These are phyloP conservation scores for Apamea anceps DNA, from an alignment of 2,888 invertebrate species.

Conservation along the genomic window DNA sequence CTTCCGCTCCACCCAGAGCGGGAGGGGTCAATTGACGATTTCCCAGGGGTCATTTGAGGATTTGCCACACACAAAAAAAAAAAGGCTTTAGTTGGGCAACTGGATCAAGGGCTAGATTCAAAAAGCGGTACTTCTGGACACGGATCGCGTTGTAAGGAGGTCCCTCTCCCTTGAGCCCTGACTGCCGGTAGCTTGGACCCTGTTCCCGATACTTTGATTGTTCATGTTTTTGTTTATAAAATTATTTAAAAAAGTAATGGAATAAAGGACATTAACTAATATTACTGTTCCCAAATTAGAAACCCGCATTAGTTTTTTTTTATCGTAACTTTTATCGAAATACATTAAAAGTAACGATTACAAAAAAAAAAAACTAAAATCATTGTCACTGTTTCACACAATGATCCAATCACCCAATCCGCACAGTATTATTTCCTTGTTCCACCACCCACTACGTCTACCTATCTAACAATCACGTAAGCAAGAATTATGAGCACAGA, in stretches of 20 bases:
- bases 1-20: no score
- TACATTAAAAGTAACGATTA: neutral
- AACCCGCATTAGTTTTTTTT: no score
- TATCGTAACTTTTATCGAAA: no score
- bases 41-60: no score
- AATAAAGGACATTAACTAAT: neutral
- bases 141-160: neutral
- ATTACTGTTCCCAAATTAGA: neutral
- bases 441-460: conserved; percentile 23
- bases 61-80: no score
- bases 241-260: neutral
- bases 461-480: conserved; percentile 41
- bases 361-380: neutral
- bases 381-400: neutral
- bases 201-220: neutral
- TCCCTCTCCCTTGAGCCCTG: neutral
- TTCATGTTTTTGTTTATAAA: neutral
- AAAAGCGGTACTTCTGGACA: neutral
- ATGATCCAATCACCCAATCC: neutral
- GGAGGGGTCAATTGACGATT: no score
- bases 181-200: neutral
- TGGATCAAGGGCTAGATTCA: no score
- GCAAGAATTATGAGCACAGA: conserved; percentile 53
- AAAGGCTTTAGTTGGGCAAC: no score
- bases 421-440: neutral